Evolutionary conservation across 2,113 vertebrate genomes (phyloP).

Genomic region (Tetraodon nigroviridis): DNA sequence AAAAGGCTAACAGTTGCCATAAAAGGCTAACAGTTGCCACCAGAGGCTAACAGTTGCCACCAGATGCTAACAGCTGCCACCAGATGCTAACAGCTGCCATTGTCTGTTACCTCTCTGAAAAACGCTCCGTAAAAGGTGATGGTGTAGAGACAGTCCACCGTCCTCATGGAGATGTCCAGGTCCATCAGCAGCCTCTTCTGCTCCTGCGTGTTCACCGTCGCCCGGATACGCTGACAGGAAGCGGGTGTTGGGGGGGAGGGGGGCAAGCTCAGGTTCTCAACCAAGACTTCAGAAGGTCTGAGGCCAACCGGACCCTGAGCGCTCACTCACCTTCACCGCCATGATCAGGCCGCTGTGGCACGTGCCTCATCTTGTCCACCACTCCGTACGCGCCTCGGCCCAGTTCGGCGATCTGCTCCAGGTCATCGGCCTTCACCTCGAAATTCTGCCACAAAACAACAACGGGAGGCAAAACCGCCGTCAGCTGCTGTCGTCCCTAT

Average conservation of each 20-base stretch:
- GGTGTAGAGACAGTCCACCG: constrained; percentile 91
- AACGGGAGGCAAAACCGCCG: not conserved
- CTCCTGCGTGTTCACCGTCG: constrained; percentile 95
- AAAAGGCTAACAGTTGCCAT: too few relatives aligned
- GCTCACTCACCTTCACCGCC: constrained; percentile 86
- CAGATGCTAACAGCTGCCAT: not conserved
- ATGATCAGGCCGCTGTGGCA: constrained; percentile 92
- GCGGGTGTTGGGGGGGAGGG: too few relatives aligned
- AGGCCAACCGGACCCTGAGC: too few relatives aligned
- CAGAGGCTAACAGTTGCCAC: too few relatives aligned
- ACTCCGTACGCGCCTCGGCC: constrained; percentile 93
- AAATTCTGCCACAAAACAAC: constrained; percentile 79
- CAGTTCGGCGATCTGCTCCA: constrained; percentile 89
- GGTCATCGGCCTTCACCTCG: constrained; percentile 93
- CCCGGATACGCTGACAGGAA: constrained; percentile 83
- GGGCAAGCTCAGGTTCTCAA: too few relatives aligned
- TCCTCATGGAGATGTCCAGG: constrained; percentile 95
- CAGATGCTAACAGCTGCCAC: too few relatives aligned
- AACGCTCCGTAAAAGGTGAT: constrained; percentile 94
- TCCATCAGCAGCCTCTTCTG: constrained; percentile 97
- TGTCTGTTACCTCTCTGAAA: constrained; percentile 85
- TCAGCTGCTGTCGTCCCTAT: not conserved
- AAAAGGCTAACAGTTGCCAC: too few relatives aligned
- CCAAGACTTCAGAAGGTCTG: not conserved
- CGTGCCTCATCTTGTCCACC: constrained; percentile 94